These are phyloP conservation scores for Scortum barcoo DNA, from an alignment of 2,113 vertebrate species.

Conservation along the genomic window DNA sequence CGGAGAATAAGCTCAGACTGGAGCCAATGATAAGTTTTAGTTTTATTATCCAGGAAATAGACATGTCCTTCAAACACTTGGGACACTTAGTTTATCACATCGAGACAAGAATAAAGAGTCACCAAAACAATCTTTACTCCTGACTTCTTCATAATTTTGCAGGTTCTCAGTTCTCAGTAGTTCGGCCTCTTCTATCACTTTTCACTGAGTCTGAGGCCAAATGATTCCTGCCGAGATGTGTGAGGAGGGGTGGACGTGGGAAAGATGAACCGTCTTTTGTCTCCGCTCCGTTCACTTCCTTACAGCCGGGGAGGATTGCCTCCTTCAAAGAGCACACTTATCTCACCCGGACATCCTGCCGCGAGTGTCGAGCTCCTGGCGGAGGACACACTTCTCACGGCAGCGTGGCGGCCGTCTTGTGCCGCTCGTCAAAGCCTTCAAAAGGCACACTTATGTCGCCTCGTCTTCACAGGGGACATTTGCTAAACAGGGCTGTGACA, in stretches of 20 bases:
- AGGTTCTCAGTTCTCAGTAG: neutral
- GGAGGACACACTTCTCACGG: conserved; percentile 38
- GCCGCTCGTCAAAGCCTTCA: neutral
- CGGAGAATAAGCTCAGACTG: too few relatives aligned
- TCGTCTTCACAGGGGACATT: conserved; percentile 2
- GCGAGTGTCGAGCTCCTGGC: neutral
- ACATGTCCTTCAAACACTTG: neutral
- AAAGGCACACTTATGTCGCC: conserved; percentile 57
- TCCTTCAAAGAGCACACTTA: conserved; percentile 56
- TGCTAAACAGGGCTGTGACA: neutral
- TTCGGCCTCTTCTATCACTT: too few relatives aligned
- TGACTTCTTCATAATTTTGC: neutral
- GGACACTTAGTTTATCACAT: too few relatives aligned
- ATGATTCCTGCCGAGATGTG: neutral
- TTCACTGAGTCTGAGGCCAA: neutral
- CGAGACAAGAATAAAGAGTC: neutral
- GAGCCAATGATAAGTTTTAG: too few relatives aligned
- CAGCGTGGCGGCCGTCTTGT: neutral
- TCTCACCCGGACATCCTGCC: conserved; percentile 43
- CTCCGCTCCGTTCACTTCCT: neutral
- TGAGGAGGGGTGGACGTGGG: neutral
- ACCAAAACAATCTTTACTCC: too few relatives aligned
- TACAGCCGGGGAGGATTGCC: neutral
- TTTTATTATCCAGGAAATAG: neutral
- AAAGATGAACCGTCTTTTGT: neutral